Conservation (phyloP, 2,888 invertebrate species). For the Conistra vaccinii region DNA sequence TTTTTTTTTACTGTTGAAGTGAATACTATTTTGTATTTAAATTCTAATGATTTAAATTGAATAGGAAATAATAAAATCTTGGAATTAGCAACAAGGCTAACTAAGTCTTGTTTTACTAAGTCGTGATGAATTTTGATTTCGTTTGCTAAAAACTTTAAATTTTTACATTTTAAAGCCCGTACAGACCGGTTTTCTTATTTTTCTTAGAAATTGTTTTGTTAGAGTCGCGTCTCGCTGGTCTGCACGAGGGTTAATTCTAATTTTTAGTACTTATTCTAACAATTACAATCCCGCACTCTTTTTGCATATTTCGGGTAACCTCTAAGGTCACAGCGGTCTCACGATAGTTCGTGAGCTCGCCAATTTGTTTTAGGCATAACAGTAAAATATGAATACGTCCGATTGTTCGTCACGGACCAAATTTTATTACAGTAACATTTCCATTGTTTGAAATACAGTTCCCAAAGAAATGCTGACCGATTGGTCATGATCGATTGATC, state of each 20-base stretch:
- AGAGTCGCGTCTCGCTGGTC: no score
- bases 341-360: conserved; percentile 75
- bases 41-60: neutral
- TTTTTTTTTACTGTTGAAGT: neutral
- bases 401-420: conserved; percentile 65
- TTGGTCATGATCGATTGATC: conserved; percentile 68
- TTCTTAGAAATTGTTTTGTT: no score
- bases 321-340: conserved; percentile 74
- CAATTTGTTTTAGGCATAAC: conserved; percentile 75
- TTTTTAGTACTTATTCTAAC: neutral
- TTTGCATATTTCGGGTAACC: conserved; percentile 36
- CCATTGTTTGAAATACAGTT: conserved; percentile 70
- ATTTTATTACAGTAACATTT: conserved; percentile 72
- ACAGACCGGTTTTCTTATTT: no score
- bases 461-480: conserved; percentile 69
- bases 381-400: conserved; percentile 76
- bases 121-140: neutral
- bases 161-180: neutral
- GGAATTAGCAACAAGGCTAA: conserved; percentile 2
- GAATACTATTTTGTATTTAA: neutral
- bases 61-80: neutral
- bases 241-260: neutral
- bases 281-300: neutral
- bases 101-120: neutral
- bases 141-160: neutral